These are phyloP conservation scores for Drosophila sp. DNA, from an alignment of 1,140 invertebrate genomes.

Conservation along the genomic window DNA sequence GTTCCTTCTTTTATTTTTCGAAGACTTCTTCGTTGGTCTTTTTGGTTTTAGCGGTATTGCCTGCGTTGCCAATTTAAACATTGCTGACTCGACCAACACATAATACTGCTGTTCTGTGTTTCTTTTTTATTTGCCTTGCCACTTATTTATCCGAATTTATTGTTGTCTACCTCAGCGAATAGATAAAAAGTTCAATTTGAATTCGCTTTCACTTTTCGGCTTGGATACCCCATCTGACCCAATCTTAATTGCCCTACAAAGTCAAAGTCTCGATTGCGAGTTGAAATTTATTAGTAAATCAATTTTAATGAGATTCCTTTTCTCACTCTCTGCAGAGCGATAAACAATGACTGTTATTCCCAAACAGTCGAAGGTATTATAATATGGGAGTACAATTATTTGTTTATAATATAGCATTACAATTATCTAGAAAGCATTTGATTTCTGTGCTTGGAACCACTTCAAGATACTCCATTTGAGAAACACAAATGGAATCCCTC, in stretches of 20 bases:
- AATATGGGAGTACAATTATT: not conserved
- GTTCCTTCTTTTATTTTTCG: not conserved
- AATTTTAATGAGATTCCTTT: conserved; percentile 20
- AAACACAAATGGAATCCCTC: too few relatives aligned
- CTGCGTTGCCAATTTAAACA: conserved; percentile 73
- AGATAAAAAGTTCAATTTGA: conserved; percentile 78
- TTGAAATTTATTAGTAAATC: conserved; percentile 31
- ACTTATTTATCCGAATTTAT: conserved; percentile 76
- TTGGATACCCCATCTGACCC: conserved; percentile 54
- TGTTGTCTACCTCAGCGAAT: conserved; percentile 74
- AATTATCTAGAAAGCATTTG: not conserved
- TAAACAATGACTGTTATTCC: conserved; percentile 13
- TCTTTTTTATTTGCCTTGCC: conserved; percentile 49
- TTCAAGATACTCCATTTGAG: too few relatives aligned
- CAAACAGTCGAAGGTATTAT: not conserved
- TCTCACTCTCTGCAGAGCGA: not conserved
- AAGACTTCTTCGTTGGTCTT: conserved; percentile 17
- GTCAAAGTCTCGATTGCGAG: not conserved
- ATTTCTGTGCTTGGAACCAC: too few relatives aligned
- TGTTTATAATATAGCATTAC: too few relatives aligned
- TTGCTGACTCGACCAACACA: conserved; percentile 71
- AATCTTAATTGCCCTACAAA: conserved; percentile 68
- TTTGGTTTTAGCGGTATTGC: conserved; percentile 31
- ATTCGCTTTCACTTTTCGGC: conserved; percentile 48
- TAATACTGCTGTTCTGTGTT: conserved; percentile 28